Evolutionary conservation across 30 jellyfish, hydroid and myxozoan genomes (phyloP), one percentile per base, ranked within the genome.

Genomic region (Pseudorhiza aurosa): DNA sequence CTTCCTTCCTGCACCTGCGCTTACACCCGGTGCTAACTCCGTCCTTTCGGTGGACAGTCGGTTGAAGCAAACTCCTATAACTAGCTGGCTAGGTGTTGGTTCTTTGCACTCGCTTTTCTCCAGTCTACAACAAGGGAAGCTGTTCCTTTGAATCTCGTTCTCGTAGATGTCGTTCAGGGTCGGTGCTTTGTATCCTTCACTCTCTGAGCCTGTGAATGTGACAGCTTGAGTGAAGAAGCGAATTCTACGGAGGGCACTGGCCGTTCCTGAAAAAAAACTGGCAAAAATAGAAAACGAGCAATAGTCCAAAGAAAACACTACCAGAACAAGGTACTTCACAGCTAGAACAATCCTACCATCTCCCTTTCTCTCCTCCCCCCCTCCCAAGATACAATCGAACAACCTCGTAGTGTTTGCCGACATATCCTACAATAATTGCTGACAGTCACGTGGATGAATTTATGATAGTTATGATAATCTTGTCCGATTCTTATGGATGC

Each of bases 61-160:
- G 28, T 55, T 53, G 64, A 73, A 73, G 35, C 87, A 73, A 12
- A 55, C 75, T 33, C 57, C 87, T 8, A 73, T 57, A 7, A 73
- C 59, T 29, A 73, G 62, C 42, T 73, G 87, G 50, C 87, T 73
- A 19, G 87, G 87, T 21, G 87, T 51, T 39, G 87, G 65, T n/a
- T 68, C 82, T 18, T 14, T 68, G 46, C 26, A 46, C 21, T 53
- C 75, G 0, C 33, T 39, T 8, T 35, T 55, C 18, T 53, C 87
- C 59, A 73, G 42, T 24, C 15, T 36, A 39, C 18, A 36, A 29
- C 65, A 50, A 11, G 87, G 87, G 22, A 19, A 37, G 17, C 14
- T 31, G 65, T 21, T 39, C 50, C 59, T 19, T 63, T 58, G 33
- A 51, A 73, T 55, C 39, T 15, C 32, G 39, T 73, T 32, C 19